Percentiles rank a stretch among this genome's conserved stretches.
Evolutionary conservation across 2,113 vertebrate species (phyloP).

Genomic region (Pygathrix nemaeus): DNA sequence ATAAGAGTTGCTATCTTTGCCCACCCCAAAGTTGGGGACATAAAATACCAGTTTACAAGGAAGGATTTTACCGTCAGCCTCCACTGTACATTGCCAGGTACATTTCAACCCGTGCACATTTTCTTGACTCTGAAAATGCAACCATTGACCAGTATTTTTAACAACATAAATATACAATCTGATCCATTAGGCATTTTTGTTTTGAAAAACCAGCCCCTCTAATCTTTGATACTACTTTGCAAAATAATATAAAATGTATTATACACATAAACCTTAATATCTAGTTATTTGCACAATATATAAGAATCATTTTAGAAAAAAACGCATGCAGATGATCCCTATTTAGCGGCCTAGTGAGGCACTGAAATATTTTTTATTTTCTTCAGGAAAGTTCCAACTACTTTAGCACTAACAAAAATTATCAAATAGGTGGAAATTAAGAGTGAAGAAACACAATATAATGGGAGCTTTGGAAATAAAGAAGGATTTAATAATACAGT

Average conservation of each 20-base stretch:
- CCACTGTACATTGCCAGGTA: conserved; percentile 53
- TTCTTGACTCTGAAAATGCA: conserved; percentile 71
- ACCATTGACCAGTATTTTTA: conserved; percentile 55
- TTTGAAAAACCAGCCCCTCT: neutral
- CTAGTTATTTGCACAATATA: neutral
- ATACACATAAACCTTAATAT: neutral
- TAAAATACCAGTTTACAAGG: conserved; percentile 69
- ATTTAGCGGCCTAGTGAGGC: neutral
- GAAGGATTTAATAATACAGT: neutral
- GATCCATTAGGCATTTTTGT: neutral
- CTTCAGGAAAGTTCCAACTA: neutral
- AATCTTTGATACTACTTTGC: neutral
- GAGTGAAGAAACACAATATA: neutral
- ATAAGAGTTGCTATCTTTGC: conserved; percentile 66
- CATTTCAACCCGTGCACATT: conserved; percentile 53
- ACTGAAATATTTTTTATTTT: neutral
- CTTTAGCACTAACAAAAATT: neutral
- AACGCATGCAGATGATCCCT: neutral
- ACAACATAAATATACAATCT: neutral
- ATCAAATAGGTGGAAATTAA: neutral
- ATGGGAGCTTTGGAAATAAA: neutral
- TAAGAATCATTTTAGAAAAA: neutral
- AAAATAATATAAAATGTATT: neutral
- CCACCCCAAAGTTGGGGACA: conserved; percentile 66
- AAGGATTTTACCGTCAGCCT: conserved; percentile 71